Conservation (phyloP, 2,888 invertebrate species). For the Cosmopolites sordidus region DNA sequence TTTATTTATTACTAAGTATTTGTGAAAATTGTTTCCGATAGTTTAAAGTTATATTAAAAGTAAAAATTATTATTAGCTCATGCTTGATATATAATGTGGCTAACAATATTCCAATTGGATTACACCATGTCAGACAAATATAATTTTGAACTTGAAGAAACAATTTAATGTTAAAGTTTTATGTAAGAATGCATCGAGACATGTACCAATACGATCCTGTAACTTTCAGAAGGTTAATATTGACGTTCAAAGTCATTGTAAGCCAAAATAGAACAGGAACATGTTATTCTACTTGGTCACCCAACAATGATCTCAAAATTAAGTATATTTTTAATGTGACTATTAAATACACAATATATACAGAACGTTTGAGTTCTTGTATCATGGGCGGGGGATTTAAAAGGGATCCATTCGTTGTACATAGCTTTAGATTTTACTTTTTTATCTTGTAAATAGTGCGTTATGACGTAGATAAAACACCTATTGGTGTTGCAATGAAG, state of each 20-base stretch:
- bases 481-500: conserved; percentile 39
- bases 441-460: conserved; percentile 40
- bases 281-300: conserved; percentile 34
- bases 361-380: conserved; percentile 33
- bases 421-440: conserved; percentile 40
- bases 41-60: background rate
- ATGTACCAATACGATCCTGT: conserved; percentile 1
- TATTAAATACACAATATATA: conserved; percentile 31
- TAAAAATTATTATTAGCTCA: too few relatives aligned
- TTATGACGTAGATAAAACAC: conserved; percentile 42
- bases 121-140: background rate
- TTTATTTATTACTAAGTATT: conserved; percentile 12
- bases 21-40: background rate
- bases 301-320: conserved; percentile 45
- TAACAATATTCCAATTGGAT: too few relatives aligned
- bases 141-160: background rate
- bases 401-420: conserved; percentile 38
- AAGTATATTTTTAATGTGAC: conserved; percentile 30
- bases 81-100: too few relatives aligned
- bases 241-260: too few relatives aligned
- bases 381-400: conserved; percentile 31
- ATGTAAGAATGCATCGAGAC: background rate
- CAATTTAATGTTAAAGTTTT: background rate
- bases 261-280: too few relatives aligned
- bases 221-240: too few relatives aligned